phyloP scores from a whole-genome alignment of 2,888 invertebrate genomes.

The Corythucha ciliata region DNA sequence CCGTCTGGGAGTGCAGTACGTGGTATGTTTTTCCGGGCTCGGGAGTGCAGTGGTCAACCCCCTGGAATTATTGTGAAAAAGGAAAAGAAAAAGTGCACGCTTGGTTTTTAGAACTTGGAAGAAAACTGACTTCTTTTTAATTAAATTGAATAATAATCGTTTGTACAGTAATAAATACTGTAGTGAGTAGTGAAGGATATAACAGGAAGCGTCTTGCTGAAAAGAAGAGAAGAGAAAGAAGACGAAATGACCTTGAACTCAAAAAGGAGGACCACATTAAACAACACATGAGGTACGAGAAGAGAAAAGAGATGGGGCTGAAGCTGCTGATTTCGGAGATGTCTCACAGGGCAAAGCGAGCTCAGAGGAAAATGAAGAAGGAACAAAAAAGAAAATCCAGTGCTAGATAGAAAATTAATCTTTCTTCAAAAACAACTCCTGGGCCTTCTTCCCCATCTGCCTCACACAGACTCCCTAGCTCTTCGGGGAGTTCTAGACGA shows the following conservation, averaged over 20 bases:
- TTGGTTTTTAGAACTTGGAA: too few relatives aligned
- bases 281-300: neutral
- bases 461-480: constrained; percentile 1
- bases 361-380: constrained; percentile 4
- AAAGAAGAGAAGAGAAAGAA: constrained; percentile 1
- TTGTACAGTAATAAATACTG: too few relatives aligned
- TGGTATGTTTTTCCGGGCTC: too few relatives aligned
- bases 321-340: constrained; percentile 10
- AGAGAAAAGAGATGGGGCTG: constrained; percentile 11
- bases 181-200: too few relatives aligned
- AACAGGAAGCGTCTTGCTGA: constrained; percentile 6
- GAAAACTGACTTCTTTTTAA: too few relatives aligned
- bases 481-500: too few relatives aligned
- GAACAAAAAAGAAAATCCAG: constrained; percentile 8
- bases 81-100: too few relatives aligned
- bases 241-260: neutral
- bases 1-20: too few relatives aligned
- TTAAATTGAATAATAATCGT: too few relatives aligned
- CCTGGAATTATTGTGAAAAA: too few relatives aligned
- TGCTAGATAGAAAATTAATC: constrained; percentile 5
- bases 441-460: constrained; percentile 3
- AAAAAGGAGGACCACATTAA: constrained; percentile 2
- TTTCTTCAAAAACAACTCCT: constrained; percentile 2
- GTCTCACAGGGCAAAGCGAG: constrained; percentile 4
- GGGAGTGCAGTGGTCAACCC: too few relatives aligned